Base-by-base conservation (phyloP, 2,888 invertebrate genomes). In the Meghimatium bilineatum region DNA sequence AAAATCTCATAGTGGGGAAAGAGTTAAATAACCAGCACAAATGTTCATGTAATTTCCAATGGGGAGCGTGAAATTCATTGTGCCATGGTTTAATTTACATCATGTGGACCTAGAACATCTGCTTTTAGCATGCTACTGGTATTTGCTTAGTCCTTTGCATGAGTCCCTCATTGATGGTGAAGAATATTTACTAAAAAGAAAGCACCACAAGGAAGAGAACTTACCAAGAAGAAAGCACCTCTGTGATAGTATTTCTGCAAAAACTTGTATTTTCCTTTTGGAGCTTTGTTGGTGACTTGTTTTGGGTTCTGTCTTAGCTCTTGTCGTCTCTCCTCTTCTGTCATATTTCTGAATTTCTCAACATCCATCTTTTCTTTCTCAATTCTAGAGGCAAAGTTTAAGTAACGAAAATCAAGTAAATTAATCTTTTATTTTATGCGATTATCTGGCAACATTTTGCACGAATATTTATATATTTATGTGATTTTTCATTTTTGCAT, bases 171-270 rank as follows among this genome's bases (percentile, higher is more conserved):
- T 56, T 20, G 56, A 56, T 23, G 17, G 56, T 1, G 56, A 20
- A 60, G 1, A 60, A n/a, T 5, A 60, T 1, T n/a, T 60, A 60
- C 26, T 5, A 60, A 60, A 20, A 60, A 60, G 12, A 66, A n/a
- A 29, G 29, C n/a, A 66, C 44, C 12, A 44, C 44, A 44, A 69
- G 69, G 23, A 49, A 1, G 44, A 17, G 29, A 20, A 86, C 88
- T 93, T 91, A 95, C 95, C 95, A 99, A 95, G 93, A 97, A 99
- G 95, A 99, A 99, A 5, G 98, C 99, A 94, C 99, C 99, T 92
- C 99, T 96, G 95, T 99, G 99, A 93, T 98, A 99, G 94, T 99
- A 99, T 93, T 99, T 99, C 94, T 99, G 99, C 89, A 99, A 94
- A 94, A 99, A 99, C 94, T 99, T 99, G 95, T 99, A 99, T 95